Evolutionary conservation across 1,140 invertebrate genomes (phyloP), one percentile per base, ranked within the genome.

Genomic region (Theocolax elegans): DNA sequence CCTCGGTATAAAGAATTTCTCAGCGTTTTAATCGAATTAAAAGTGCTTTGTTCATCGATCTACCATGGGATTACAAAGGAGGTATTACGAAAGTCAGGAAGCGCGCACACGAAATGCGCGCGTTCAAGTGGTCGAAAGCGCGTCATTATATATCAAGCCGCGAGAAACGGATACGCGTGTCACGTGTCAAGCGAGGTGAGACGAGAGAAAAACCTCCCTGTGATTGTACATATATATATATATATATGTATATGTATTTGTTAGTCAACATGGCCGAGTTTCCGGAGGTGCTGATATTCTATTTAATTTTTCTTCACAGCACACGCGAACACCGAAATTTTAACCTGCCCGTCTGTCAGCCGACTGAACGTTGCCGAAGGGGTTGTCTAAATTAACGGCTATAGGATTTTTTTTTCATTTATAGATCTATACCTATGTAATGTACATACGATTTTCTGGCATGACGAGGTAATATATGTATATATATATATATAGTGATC

Each of bases 221-320:
- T n/a, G n/a, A n/a, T n/a, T n/a, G n/a, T n/a, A n/a, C n/a, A n/a
- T n/a, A n/a, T n/a, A n/a, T n/a, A n/a, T n/a, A n/a, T n/a, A n/a
- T n/a, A n/a, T n/a, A n/a, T n/a, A n/a, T n/a, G n/a, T n/a, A n/a
- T n/a, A n/a, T n/a, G 10, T 10, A 17, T 60, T 60, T 46, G 58
- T 46, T 69, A 48, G 51, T 44, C 63, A 78, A 74, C 71, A 77
- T 74, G 77, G 60, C 71, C 60, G 67, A 74, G 62, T 76, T 81
- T 80, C 78, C 75, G 75, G 75, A 44, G 42, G 68, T 40, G 51
- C 3, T 29, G 7, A 23, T 13, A 17, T 42, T 68, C 77, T 76
- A 80, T 81, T 82, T 25, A 73, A 81, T 81, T 80, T 80, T 77
- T 73, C 68, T 69, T 46, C 66, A 77, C 80, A 81, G 10, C 31